phyloP scores from a whole-genome alignment of 2,113 vertebrate genomes.

The Gadus macrocephalus region DNA sequence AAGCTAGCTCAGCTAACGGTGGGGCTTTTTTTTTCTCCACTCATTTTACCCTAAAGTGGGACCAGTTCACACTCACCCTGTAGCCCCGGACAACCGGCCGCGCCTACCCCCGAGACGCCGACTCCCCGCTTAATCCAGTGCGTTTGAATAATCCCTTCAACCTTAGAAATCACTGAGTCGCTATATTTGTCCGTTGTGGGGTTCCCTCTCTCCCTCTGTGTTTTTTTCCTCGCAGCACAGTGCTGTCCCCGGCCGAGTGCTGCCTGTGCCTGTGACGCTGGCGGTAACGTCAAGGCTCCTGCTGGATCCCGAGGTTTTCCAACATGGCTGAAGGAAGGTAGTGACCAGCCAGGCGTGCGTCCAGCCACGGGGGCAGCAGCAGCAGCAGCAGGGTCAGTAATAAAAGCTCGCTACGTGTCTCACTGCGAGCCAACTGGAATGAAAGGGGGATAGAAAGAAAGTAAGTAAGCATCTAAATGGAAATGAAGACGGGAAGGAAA shows the following conservation, averaged over 20 bases:
- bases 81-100: constrained; percentile 31
- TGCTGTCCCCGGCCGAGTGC: constrained; percentile 59
- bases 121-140: constrained; percentile 11
- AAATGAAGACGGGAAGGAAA: neutral
- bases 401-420: too few relatives aligned
- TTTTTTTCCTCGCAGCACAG: constrained; percentile 56
- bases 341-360: neutral
- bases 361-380: constrained; percentile 29
- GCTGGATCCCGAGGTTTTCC: constrained; percentile 39
- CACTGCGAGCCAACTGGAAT: too few relatives aligned
- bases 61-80: constrained; percentile 61
- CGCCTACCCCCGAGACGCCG: constrained; percentile 33
- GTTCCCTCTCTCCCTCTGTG: constrained; percentile 31
- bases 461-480: neutral
- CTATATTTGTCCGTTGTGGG: constrained; percentile 25
- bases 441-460: neutral
- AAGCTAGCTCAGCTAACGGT: constrained; percentile 63
- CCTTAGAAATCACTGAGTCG: constrained; percentile 34
- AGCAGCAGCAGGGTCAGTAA: too few relatives aligned
- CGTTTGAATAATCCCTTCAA: neutral
- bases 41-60: constrained; percentile 37
- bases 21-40: constrained; percentile 45
- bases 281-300: constrained; percentile 28
- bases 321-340: constrained; percentile 64
- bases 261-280: constrained; percentile 60